A percentile compares a stretch with the other conserved stretches of the same genome.
Conservation (phyloP, 2,113 vertebrate species). For the Atrichornis clamosus region DNA sequence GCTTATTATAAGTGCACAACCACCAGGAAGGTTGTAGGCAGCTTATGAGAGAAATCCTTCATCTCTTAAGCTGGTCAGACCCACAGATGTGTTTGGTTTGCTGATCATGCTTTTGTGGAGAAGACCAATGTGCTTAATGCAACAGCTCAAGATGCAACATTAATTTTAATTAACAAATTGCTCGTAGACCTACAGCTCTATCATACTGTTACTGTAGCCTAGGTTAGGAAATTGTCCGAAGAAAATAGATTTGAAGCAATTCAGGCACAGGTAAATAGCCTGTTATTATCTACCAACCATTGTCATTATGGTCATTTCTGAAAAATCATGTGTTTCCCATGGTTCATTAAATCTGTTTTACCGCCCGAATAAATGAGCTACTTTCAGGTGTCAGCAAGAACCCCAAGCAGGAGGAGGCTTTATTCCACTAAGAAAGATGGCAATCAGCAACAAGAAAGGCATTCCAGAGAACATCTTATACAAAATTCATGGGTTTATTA, state of each 20-base stretch:
- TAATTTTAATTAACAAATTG: constrained; percentile 32
- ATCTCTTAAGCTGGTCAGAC: not conserved
- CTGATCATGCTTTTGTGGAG: not conserved
- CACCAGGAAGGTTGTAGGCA: not conserved
- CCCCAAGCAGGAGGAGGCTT: not conserved
- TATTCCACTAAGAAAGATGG: not conserved
- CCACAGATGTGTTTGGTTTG: not conserved
- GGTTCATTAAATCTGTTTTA: constrained; percentile 57
- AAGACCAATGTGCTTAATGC: not conserved
- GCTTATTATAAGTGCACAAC: not conserved
- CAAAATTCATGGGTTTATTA: constrained; percentile 32
- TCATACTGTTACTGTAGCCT: not conserved
- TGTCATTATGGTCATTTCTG: constrained; percentile 47
- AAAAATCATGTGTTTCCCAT: constrained; percentile 34
- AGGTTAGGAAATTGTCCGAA: not conserved
- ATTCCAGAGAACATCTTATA: not conserved
- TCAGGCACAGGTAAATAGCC: constrained; percentile 36
- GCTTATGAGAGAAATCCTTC: not conserved
- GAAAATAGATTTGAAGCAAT: constrained; percentile 2
- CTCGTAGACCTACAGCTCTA: not conserved
- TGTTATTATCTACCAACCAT: constrained; percentile 12
- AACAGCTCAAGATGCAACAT: not conserved
- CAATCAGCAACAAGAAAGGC: not conserved
- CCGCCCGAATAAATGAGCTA: not conserved
- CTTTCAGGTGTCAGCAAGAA: constrained; percentile 6